Base-by-base conservation (phyloP, 1,140 invertebrate species). In the Neotoxoptera formosana region DNA sequence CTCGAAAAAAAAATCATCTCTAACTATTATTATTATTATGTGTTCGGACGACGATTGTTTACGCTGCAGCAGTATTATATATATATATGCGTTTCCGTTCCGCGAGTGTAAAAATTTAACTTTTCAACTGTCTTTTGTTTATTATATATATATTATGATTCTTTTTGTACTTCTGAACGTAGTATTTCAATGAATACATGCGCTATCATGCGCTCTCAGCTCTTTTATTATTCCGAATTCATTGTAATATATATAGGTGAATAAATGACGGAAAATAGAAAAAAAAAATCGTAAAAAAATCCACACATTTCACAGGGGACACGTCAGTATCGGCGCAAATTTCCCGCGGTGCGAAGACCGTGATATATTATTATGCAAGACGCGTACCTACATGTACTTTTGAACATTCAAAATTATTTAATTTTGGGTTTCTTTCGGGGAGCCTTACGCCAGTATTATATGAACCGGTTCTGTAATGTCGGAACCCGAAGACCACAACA, bases 101-200 rank as follows among this genome's bases (percentile, higher is more conserved):
- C 41, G 45, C 60, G n/a, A 86, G 25, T 86, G 25, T 48, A 86
- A 47, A n/a, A 86, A 47, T 47, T 86, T 86, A 86, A 47, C 41
- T 45, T 86, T 86, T 86, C 45, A 47, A 86, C 84, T 41, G 6
- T 86, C 84, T 86, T 86, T 86, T 47, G 41, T 86, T 86, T 47
- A 14, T 86, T 86, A n/a, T 86, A 30, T n/a, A n/a, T n/a, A n/a
- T n/a, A n/a, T n/a, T 86, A 30, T 86, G 23, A 86, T 86, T 47
- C 41, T 86, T 86, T 47, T n/a, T 76, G 60, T 86, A 20, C 47
- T 86, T 86, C 9, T 47, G 4, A 86, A 86, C n/a, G n/a, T 86
- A 6, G 41, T 47, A 41, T 47, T 86, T n/a, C 84, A 86, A 86
- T 86, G 41, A 47, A 86, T 41, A 84, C 36, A 47, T 47, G 84